Base-by-base conservation (phyloP, 2,797 vertebrate species). In the Sebastes nivosus region DNA sequence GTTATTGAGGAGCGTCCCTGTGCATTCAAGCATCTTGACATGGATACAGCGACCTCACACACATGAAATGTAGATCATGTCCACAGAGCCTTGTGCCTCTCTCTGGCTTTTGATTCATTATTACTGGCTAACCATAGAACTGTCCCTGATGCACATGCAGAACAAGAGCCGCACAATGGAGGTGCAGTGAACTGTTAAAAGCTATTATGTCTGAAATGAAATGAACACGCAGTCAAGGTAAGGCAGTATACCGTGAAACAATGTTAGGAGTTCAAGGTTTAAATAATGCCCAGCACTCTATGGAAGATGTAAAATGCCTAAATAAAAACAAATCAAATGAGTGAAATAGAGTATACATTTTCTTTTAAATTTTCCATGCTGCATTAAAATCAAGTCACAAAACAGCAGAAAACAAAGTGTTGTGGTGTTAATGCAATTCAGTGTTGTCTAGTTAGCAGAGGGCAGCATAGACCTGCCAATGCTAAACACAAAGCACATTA, bases 191-290 rank as follows among this genome's bases (percentile, higher is more conserved):
- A 92, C 88, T 87, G 81, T 89, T 87, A 83, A 86, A 93, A 88
- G 86, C 90, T 88, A 86, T 95, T 91, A 91, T 92, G 87, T 89
- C 82, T 81, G 87, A 87, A 93, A 91, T 83, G 80, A 91, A 91
- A 77, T 89, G 80, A 91, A 81, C 80, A 88, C 46, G 9, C 54
- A 89, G 87, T 67, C 67, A 72, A 87, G 82, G 80, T 86, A 72
- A 74, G 50, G 68, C 42, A 60, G 27, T 72, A 27, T 73, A 68
- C 63, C 46, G 60, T 77, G 75, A 79, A 88, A 88, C 72, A 75
- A 76, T 83, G 75, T 7, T 13, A 34, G 61, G 76, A 75, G 83
- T 69, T 85, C 29, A 76, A 76, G 70, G 61, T 75, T 73, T 88
- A 78, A 83, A 72, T 67, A 67, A 69, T 38, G 64, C 52, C 75